Base-by-base conservation (phyloP, 2,797 vertebrate genomes). In the Brotula barbata region DNA sequence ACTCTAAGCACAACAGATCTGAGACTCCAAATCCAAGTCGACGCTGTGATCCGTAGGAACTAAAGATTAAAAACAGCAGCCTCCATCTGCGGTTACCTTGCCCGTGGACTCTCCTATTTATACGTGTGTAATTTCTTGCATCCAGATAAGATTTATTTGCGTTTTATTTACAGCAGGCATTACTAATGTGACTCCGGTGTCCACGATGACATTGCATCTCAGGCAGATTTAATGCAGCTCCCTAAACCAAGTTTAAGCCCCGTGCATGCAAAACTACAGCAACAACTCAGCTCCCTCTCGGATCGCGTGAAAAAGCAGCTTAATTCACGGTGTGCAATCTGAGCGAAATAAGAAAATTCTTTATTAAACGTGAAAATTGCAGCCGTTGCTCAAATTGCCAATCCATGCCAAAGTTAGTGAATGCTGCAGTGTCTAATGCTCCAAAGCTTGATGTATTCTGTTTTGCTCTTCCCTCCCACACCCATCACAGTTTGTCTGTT, bases 391-490 rank as follows among this genome's bases (percentile, higher is more conserved):
- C 43, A 46, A 75, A 85, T 59, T 54, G 64, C 74, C 78, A 84
- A 85, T 81, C 78, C 80, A 42, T 83, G 81, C 52, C 42, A 45
- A 64, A 78, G 78, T 87, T 81, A 78, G 56, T 41, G 22, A 68
- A 75, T 77, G 76, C 47, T 66, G 66, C 59, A 64, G 66, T 63
- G 62, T 72, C 58, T 81, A 57, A 71, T 51, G 58, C 75, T 69
- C 59, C 1, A 44, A 54, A 69, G 55, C 61, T 73, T 84, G 67
- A 71, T 69, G 70, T 82, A 80, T 63, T 58, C 14, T 49, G 66
- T 79, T 83, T 83, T 53, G 40, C 57, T 37, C 43, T 57, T 59
- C 58, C 19, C 50, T 52, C 22, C 34, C 63, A 71, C 78, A 71
- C 68, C 73, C 74, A 80, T 84, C 76, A 69, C 55, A 59, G 81